Base-by-base conservation (phyloP, 2,888 invertebrate species). In the Habroteleia sp. region DNA sequence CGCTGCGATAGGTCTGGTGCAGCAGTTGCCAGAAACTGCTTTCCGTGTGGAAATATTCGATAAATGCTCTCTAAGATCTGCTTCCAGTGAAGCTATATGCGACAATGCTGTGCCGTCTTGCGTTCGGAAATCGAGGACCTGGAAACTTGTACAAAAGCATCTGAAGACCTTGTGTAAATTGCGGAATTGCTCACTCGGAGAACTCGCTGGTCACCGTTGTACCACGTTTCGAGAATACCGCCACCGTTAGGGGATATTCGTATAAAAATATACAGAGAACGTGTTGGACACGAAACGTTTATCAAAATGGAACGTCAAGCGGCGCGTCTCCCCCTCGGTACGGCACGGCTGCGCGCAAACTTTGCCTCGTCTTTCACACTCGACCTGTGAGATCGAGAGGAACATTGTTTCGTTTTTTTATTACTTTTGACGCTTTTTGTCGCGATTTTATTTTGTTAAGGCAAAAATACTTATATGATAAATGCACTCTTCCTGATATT, bases 401-500 rank as follows among this genome's bases (percentile, higher is more conserved):
- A 65, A 52, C 50, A 52, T 41, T 48, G 14, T 50, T 35, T 48
- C 29, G 16, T n/a, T n/a, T n/a, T n/a, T 60, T 60, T 17, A 13
- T 46, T 46, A 20, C 25, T 35, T 60, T 37, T 46, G 8, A n/a
- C n/a, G n/a, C n/a, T n/a, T 76, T 73, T 73, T 78, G 78, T n/a
- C n/a, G n/a, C n/a, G n/a, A n/a, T n/a, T 78, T 46, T 46, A 8
- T 46, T 48, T 48, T 48, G 1, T 77, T 79, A 79, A 81, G 80
- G 82, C 82, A 82, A 79, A 81, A 80, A 82, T 80, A 80, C 74
- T 62, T 78, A 66, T 80, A 74, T 76, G 77, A 79, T 78, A 73
- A 65, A 77, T 77, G 79, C 73, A 79, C 66, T 63, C 58, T 77
- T 72, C 27, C 54, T 75, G 56, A 42, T 62, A 63, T 48, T 48